Evolutionary conservation across 2,888 invertebrate species (phyloP).

Genomic region (Anthophora plumipes): DNA sequence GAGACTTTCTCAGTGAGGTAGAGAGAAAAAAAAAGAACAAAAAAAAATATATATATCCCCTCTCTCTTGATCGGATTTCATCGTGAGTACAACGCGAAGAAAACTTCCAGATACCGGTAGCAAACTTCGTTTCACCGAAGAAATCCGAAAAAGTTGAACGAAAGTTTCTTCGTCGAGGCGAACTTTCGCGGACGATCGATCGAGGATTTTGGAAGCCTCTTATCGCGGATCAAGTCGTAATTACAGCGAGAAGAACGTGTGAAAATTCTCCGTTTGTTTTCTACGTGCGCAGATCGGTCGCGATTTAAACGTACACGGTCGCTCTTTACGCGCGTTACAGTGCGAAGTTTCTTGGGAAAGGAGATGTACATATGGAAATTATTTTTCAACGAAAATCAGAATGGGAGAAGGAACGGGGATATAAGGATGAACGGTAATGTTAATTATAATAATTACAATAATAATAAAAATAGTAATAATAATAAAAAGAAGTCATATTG

Average conservation of each 20-base stretch:
- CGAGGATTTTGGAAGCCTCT: constrained; percentile 26
- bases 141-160: background rate
- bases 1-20: background rate
- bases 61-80: background rate
- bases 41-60: too few relatives aligned
- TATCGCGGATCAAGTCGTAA: constrained; percentile 48
- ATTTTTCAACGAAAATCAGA: background rate
- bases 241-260: constrained; percentile 44
- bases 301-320: constrained; percentile 9
- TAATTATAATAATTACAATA: constrained; percentile 44
- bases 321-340: too few relatives aligned
- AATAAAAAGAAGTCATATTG: constrained; percentile 34
- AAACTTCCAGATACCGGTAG: background rate
- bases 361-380: too few relatives aligned
- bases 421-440: constrained; percentile 8
- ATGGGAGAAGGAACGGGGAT: background rate
- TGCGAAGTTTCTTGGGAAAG: too few relatives aligned
- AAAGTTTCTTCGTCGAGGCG: background rate
- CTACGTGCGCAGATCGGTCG: too few relatives aligned
- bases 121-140: background rate
- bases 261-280: constrained; percentile 5
- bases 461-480: constrained; percentile 34
- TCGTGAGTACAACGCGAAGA: background rate
- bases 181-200: background rate
- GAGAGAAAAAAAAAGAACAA: background rate